Evolutionary conservation across 2,797 vertebrate species (phyloP).

Genomic region (Coracias cyanogaster): DNA sequence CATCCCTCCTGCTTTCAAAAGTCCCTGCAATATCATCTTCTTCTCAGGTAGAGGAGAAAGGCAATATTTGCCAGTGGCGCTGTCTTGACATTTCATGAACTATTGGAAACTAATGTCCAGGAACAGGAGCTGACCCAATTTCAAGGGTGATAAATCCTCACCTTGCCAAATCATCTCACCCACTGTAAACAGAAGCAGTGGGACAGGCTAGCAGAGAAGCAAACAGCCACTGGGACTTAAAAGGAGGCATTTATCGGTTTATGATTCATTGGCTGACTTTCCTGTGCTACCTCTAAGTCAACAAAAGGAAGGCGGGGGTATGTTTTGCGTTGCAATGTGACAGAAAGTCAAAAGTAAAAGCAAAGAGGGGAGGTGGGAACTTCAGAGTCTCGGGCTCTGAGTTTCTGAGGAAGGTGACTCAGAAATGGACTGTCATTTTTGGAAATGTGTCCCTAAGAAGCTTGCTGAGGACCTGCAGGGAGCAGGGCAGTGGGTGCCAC

Average conservation of each 20-base stretch:
- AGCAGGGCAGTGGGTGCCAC: background rate
- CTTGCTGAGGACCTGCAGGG: background rate
- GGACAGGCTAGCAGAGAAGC: background rate
- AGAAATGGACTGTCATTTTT: background rate
- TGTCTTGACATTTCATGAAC: background rate
- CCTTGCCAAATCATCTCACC: background rate
- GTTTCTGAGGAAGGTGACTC: background rate
- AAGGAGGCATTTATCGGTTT: background rate
- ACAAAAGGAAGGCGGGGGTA: background rate
- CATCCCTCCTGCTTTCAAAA: background rate
- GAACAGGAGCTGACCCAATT: background rate
- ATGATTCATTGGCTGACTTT: background rate
- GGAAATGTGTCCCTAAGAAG: background rate
- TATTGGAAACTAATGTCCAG: background rate
- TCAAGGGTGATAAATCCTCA: background rate
- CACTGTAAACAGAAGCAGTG: background rate
- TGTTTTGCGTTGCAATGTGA: background rate
- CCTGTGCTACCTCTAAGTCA: background rate
- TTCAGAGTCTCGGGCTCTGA: background rate
- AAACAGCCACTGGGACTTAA: background rate
- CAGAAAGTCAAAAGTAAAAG: background rate
- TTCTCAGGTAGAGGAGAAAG: background rate
- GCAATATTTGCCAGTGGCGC: background rate
- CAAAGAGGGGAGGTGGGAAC: background rate
- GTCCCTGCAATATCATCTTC: background rate